Base-by-base conservation (phyloP, 1,140 invertebrate genomes). In the Luehdorfia chinensis region DNA sequence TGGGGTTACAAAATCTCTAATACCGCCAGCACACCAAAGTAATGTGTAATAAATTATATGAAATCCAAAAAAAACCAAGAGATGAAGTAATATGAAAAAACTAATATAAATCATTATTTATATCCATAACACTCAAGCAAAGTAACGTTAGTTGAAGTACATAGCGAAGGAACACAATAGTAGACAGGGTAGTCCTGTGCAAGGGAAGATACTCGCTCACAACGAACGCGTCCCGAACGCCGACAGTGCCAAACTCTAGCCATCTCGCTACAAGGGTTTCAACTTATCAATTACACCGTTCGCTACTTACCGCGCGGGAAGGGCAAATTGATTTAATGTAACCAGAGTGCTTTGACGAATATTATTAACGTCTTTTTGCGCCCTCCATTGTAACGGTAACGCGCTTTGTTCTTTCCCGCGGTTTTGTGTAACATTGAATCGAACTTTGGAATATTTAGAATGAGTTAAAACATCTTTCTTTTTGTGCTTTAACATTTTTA, bases 251-350 rank as follows among this genome's bases (percentile, higher is more conserved):
- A 66, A 81, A 79, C 78, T 83, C 68, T 72, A 77, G 72, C 62
- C 72, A 61, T 55, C 66, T 64, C 75, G 74, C 58, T 84, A 86
- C 83, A 86, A 86, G 83, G 78, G 79, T 86, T 86, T 86, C 75
- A 86, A 86, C 81, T 86, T 86, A 86, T 86, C 81, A 86, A 86
- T 86, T 86, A 86, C 81, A 86, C 55, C 79, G 79, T 84, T 84
- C 73, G 74, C 79, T 86, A 86, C 81, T 86, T 86, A 86, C 79
- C 71, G 71, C 79, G 75, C 74, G 75, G 77, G 78, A 84, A 84
- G 81, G 79, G 81, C 79, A 81, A 84, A 85, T 85, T 85, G 79
- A 85, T 84, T 84, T 85, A 84, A 85, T 85, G 81, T 86, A 81
- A 84, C 77, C 76, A 74, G 73, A 83, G 77, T 81, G 77, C 81